phyloP scores from a whole-genome alignment of 2,888 invertebrate genomes.

The Troides oblongomaculatus region DNA sequence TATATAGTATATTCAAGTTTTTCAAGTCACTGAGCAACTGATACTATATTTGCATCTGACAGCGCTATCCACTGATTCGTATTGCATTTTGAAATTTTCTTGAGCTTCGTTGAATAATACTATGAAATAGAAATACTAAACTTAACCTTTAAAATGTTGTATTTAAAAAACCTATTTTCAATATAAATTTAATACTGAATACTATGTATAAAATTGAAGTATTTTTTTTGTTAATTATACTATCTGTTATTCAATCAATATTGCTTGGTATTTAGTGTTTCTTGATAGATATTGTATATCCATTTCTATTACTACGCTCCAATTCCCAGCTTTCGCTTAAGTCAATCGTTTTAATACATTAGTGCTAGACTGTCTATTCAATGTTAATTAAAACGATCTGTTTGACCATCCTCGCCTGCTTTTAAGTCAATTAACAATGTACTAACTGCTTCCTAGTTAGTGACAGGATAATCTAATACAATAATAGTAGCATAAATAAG shows the following conservation, averaged over 20 bases:
- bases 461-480: constrained; percentile 2
- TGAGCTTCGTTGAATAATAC: constrained; percentile 5
- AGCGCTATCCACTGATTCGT: constrained; percentile 23
- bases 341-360: constrained; percentile 1
- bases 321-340: background rate
- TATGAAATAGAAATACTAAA: constrained; percentile 4
- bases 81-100: constrained; percentile 24
- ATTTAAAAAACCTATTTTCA: background rate
- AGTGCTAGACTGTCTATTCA: background rate
- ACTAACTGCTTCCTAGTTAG: constrained; percentile 5
- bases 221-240: background rate
- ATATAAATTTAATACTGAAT: background rate
- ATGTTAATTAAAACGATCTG: constrained; percentile 15
- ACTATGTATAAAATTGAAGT: background rate
- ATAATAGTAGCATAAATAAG: background rate
- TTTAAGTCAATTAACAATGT: constrained; percentile 21
- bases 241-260: background rate
- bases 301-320: background rate
- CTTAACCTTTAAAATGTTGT: background rate
- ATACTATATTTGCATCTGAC: constrained; percentile 25
- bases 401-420: constrained; percentile 11
- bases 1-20: constrained; percentile 10
- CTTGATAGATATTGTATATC: background rate
- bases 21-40: constrained; percentile 24
- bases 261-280: background rate